Percentiles rank a stretch among this genome's conserved stretches.
Conservation (phyloP, 2,888 invertebrate species). For the Pristionchus fissidentatus region DNA sequence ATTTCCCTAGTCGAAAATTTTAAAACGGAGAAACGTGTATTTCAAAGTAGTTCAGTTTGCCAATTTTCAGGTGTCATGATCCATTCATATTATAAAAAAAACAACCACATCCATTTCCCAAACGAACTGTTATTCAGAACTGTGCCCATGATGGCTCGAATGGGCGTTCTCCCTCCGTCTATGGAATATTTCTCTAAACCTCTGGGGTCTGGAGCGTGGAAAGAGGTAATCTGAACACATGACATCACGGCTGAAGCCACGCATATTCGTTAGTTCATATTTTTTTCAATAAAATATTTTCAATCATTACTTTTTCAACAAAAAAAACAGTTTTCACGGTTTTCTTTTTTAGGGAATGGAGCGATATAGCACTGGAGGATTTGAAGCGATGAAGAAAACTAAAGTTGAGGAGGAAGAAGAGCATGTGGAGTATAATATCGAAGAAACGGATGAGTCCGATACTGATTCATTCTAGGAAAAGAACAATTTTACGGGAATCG, state of each 20-base stretch:
- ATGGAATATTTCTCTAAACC: slow-evolving; percentile 8
- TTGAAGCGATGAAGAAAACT: not conserved
- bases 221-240: too few species aligned
- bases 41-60: too few species aligned
- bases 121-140: not conserved
- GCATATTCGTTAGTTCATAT: too few species aligned
- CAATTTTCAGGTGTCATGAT: too few species aligned
- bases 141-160: slow-evolving; percentile 30
- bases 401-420: not conserved
- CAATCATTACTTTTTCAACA: not conserved
- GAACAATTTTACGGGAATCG: not conserved
- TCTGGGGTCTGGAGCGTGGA: slow-evolving; percentile 3
- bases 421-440: slow-evolving; percentile 23
- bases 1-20: not conserved
- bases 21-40: too few species aligned
- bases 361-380: not conserved
- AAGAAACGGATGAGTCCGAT: slow-evolving; percentile 30
- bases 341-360: slow-evolving; percentile 5
- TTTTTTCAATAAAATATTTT: too few species aligned
- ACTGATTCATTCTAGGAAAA: not conserved
- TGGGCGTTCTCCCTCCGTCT: slow-evolving; percentile 17
- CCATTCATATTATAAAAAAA: too few species aligned
- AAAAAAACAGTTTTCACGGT: not conserved
- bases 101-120: too few species aligned
- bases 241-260: too few species aligned